A percentile compares a stretch with the other conserved stretches of the same genome.
These are phyloP conservation scores for rabbit (Oryctolagus cuniculus) DNA, from an alignment of 2,113 vertebrate genomes.

Conservation along the genomic window mOryCun1.1 NC_091448.1:5150501-5151000, in stretches of 20 bases:
- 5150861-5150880: neutral
- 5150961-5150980: neutral
- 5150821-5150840: slow-evolving; percentile 39
- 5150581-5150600: too few species aligned
- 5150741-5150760: neutral
- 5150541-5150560: too few species aligned
- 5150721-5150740: neutral
- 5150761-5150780: neutral
- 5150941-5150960: slow-evolving; percentile 31
- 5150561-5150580: too few species aligned
- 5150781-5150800: neutral
- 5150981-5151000: neutral
- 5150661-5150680: neutral
- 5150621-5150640: too few species aligned
- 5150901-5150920: slow-evolving; percentile 8
- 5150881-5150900: neutral
- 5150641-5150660: too few species aligned
- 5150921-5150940: neutral
- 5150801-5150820: neutral
- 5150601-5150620: too few species aligned
- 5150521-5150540: too few species aligned
- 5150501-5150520: too few species aligned
- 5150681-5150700: slow-evolving; percentile 24
- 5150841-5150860: neutral
- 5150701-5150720: neutral